phyloP scores from a whole-genome alignment of 92 coral and sea anemone species.

The Palythoa caribaeorum region DNA sequence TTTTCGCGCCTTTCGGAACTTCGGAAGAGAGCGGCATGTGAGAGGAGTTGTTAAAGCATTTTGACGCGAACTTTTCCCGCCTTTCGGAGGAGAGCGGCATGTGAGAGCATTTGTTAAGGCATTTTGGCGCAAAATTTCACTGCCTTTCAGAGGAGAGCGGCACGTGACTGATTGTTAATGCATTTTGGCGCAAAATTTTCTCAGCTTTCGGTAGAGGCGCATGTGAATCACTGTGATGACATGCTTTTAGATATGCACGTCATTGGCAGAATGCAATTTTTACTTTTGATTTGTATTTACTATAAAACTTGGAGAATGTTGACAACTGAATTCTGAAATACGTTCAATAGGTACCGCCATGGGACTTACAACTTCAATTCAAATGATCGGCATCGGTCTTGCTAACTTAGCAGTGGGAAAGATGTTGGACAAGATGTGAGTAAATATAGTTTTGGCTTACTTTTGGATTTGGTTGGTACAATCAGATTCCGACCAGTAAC shows the following conservation, averaged over 20 bases:
- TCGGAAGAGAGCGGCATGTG: too few species aligned
- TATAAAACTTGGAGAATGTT: neutral
- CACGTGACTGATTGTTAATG: neutral
- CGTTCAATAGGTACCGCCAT: slow-evolving; percentile 79
- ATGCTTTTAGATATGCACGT: neutral
- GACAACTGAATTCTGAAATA: neutral
- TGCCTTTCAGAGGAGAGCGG: too few species aligned
- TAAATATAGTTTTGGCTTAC: neutral
- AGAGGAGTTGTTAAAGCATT: too few species aligned
- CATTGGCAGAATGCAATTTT: neutral
- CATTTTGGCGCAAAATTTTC: neutral
- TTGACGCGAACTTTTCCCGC: too few species aligned
- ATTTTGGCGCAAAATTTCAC: neutral
- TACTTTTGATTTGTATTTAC: neutral
- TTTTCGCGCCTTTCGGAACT: too few species aligned
- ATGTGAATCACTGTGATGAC: too few species aligned
- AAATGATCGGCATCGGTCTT: slow-evolving; percentile 91
- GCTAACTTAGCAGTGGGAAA: slow-evolving; percentile 84
- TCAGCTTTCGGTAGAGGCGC: neutral
- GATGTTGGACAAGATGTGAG: slow-evolving; percentile 80
- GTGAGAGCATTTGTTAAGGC: neutral
- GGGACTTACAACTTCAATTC: slow-evolving; percentile 82
- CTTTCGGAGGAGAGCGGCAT: too few species aligned
- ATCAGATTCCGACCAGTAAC: neutral
- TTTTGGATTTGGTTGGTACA: neutral